Conservation (phyloP, 2,113 vertebrate species). For the Andinoacara biseriatus region DNA sequence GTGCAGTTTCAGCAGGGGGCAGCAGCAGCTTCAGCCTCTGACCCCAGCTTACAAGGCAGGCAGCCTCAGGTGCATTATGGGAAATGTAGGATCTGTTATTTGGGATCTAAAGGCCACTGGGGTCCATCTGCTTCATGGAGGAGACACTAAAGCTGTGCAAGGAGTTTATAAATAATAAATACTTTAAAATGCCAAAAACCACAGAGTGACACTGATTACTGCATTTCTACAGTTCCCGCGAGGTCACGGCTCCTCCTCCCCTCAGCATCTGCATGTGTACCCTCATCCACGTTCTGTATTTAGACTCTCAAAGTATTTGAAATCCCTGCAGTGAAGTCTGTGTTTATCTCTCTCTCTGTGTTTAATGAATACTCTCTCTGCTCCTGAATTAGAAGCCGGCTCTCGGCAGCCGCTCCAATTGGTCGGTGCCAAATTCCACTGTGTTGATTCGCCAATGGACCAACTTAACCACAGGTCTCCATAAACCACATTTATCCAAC, state of each 20-base stretch:
- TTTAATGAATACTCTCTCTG: conserved; percentile 15
- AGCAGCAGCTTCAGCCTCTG: neutral
- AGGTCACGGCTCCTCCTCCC: neutral
- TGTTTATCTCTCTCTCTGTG: conserved; percentile 5
- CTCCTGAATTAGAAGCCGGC: conserved; percentile 6
- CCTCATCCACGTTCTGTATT: conserved; percentile 2
- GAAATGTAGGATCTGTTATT: neutral
- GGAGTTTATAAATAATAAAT: neutral
- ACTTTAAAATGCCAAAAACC: neutral
- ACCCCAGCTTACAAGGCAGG: neutral
- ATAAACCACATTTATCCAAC: neutral
- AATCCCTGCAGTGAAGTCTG: neutral
- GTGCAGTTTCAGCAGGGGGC: neutral
- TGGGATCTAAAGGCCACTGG: neutral
- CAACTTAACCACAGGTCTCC: conserved; percentile 3
- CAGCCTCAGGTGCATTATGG: neutral
- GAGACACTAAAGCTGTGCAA: neutral
- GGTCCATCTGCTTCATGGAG: neutral
- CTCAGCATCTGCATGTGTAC: neutral
- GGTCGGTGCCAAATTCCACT: neutral
- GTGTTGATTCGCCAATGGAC: conserved; percentile 12
- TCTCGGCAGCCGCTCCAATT: neutral
- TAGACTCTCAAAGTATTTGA: conserved; percentile 1
- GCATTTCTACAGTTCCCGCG: neutral
- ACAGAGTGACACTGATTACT: conserved; percentile 14